Evolutionary conservation across 2,888 invertebrate genomes (phyloP).

Genomic region (Drosophila diplacantha): DNA sequence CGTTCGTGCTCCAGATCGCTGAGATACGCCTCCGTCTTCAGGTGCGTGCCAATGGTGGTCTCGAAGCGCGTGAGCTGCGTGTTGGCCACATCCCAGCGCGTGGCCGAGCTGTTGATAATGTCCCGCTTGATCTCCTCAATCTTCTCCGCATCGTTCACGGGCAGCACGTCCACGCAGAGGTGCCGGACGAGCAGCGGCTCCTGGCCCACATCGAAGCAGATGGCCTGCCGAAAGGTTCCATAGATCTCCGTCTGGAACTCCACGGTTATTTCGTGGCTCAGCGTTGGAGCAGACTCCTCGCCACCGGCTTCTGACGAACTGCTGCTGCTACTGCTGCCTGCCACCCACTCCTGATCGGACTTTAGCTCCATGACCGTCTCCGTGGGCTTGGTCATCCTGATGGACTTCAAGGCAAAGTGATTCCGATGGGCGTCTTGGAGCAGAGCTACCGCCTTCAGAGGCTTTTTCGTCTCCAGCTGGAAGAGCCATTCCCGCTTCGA

Average conservation of each 20-base stretch:
- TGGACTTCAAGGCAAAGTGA: slow-evolving; percentile 82
- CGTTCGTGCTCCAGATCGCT: slow-evolving; percentile 79
- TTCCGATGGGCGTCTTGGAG: slow-evolving; percentile 85
- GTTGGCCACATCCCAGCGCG: slow-evolving; percentile 81
- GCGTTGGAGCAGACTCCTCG: slow-evolving; percentile 38
- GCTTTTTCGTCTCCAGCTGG: slow-evolving; percentile 78
- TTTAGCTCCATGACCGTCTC: slow-evolving; percentile 75
- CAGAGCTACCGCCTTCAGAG: slow-evolving; percentile 82
- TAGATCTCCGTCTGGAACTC: slow-evolving; percentile 85
- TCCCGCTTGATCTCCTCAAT: slow-evolving; percentile 83
- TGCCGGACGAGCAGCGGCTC: slow-evolving; percentile 83
- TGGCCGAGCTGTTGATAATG: slow-evolving; percentile 81
- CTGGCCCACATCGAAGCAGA: slow-evolving; percentile 86
- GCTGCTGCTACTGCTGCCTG: slow-evolving; percentile 30
- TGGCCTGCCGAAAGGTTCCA: slow-evolving; percentile 86
- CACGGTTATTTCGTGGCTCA: slow-evolving; percentile 79
- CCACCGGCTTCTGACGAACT: slow-evolving; percentile 30
- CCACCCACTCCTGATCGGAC: slow-evolving; percentile 81
- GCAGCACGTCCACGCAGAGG: slow-evolving; percentile 87
- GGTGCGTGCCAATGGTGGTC: slow-evolving; percentile 80
- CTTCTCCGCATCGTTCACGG: slow-evolving; percentile 82
- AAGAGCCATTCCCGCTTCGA: slow-evolving; percentile 82
- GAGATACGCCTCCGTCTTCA: slow-evolving; percentile 78
- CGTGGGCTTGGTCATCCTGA: slow-evolving; percentile 64
- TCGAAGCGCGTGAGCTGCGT: slow-evolving; percentile 80